Conservation (phyloP, 2,888 invertebrate genomes). For the Pollenia labialis region DNA sequence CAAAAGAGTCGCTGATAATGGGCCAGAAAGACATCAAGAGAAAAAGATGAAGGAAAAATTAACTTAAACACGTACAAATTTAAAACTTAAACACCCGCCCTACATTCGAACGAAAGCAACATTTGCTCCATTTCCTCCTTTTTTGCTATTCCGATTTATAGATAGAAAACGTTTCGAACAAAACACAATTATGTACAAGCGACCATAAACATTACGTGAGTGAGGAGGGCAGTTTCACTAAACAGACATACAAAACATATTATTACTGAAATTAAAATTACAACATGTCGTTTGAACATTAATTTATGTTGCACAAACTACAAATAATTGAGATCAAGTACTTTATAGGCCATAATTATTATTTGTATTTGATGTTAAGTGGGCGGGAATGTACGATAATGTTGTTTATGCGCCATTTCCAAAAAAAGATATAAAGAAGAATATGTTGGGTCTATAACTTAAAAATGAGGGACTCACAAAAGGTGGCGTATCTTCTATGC, state of each 20-base stretch:
- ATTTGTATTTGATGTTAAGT: slow-evolving; percentile 37
- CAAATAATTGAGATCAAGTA: slow-evolving; percentile 65
- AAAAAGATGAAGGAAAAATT: slow-evolving; percentile 31
- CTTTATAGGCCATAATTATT: slow-evolving; percentile 43
- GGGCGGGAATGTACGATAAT: slow-evolving; percentile 33
- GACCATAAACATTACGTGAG: slow-evolving; percentile 9
- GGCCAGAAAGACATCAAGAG: background rate
- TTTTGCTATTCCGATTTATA: slow-evolving; percentile 46
- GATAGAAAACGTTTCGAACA: slow-evolving; percentile 46
- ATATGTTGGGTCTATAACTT: background rate
- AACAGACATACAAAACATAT: slow-evolving; percentile 27
- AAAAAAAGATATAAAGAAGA: slow-evolving; percentile 10
- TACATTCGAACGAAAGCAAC: slow-evolving; percentile 16
- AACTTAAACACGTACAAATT: slow-evolving; percentile 72
- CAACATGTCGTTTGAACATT: slow-evolving; percentile 63
- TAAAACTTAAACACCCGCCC: slow-evolving; percentile 25
- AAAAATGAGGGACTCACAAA: background rate
- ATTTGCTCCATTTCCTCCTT: background rate
- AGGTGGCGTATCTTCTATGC: too few relatives aligned
- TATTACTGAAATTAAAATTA: slow-evolving; percentile 63
- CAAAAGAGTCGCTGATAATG: background rate
- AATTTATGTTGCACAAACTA: slow-evolving; percentile 58
- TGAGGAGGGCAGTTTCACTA: background rate
- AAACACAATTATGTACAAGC: background rate
- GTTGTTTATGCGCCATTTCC: slow-evolving; percentile 25